Evolutionary conservation across 2,888 invertebrate genomes (phyloP), one percentile per base, ranked within the genome.

Genomic region (Blastobasis lacticolella): DNA sequence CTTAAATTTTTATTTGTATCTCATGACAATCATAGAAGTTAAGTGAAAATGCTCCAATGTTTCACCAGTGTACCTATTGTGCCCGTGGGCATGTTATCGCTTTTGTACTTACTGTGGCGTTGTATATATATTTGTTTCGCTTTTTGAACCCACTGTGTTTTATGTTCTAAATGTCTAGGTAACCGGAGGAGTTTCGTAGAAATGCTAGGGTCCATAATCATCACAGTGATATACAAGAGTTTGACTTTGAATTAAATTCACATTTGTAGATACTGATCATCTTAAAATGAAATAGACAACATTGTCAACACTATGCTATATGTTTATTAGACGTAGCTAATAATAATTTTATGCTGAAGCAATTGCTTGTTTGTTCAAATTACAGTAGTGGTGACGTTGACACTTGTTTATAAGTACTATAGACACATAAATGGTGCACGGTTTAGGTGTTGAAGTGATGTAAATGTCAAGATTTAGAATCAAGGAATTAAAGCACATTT

Each of bases 161-260:
- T 72, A 59, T 73, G 68, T 75, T 76, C 68, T 67, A 56, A 64
- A 68, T 74, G 66, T 81, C 64, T 73, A 69, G 67, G 63, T 75
- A 67, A 63, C 68, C 71, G 67, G 64, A 73, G 62, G 57, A 70
- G 58, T 73, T 67, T 67, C 64, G 77, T 84, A 81, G 81, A 69
- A 61, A 72, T 61, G 79, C 81, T 75, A 81, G 79, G 81, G 69
- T 75, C 23, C 81, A 83, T 82, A 58, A 73, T 63, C 83, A 83
- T 83, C 79, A 81, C 75, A 78, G 74, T 64, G 69, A 69, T 56
- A 77, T 74, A 79, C 73, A 84, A 87, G 88, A 88, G 88, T 88
- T 88, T 88, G 88, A 88, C 88, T 88, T 88, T 88, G 88, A 86
- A 70, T 77, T 77, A 67, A 74, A 41, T 73, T 75, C 66, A 75